Evolutionary conservation across 37 sponge, comb jelly and placozoan species (phyloP).

Genomic region (Mnemiopsis leidyi): DNA sequence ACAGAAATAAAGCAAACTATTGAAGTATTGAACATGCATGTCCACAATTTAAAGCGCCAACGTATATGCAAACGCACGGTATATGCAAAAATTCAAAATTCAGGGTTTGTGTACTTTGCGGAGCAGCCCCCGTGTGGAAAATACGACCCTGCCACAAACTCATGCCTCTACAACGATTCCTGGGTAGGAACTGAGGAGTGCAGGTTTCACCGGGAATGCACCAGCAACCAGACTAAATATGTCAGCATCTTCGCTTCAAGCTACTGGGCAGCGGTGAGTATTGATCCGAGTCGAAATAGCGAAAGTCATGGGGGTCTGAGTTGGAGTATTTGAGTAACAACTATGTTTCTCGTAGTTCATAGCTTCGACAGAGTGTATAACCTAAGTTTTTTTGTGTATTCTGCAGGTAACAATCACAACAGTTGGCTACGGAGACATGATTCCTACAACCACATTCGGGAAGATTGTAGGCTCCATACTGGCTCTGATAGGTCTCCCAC

Average conservation of each 20-base stretch:
- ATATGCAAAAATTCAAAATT: no score
- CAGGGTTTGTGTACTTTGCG: slow-evolving; percentile 8
- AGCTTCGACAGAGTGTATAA: no score
- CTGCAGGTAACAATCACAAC: slow-evolving; percentile 44
- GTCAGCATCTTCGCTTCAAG: slow-evolving; percentile 7
- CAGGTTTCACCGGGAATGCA: background rate
- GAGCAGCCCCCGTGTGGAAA: slow-evolving; percentile 7
- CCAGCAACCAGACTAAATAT: background rate
- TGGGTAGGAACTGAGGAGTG: background rate
- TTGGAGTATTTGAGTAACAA: no score
- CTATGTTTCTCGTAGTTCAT: no score
- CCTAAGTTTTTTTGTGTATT: no score
- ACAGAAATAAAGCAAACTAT: no score
- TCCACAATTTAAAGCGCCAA: no score
- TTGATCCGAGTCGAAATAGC: no score
- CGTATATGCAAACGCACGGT: no score
- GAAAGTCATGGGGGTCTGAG: no score
- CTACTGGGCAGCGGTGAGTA: slow-evolving; percentile 50
- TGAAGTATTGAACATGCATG: no score
- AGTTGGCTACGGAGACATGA: slow-evolving; percentile 39
- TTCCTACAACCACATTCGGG: background rate
- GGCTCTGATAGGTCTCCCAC: slow-evolving; percentile 31
- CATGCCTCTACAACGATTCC: background rate
- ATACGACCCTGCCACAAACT: background rate
- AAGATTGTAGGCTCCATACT: slow-evolving; percentile 44